phyloP scores from a whole-genome alignment of 2,113 vertebrate species.

The Oncorhynchus keta region DNA sequence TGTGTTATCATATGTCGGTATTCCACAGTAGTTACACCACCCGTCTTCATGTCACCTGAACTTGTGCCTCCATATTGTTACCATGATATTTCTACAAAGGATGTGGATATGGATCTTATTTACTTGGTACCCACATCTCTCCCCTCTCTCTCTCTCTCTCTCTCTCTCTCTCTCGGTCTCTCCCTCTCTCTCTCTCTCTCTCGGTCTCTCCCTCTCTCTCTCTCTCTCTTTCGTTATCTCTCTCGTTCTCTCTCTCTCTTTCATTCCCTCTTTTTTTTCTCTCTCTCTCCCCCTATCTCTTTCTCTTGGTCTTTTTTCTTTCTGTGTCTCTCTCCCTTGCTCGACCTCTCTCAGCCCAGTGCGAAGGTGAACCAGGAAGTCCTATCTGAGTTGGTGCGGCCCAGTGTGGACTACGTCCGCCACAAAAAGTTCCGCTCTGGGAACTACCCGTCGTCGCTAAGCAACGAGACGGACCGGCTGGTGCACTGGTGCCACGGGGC shows the following conservation, averaged over 20 bases:
- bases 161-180: background rate
- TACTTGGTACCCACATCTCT: background rate
- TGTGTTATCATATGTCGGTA: too few species aligned
- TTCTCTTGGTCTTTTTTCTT: background rate
- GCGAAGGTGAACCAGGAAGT: conserved; percentile 82
- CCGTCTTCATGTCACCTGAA: too few species aligned
- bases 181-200: background rate
- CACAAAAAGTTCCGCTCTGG: conserved; percentile 95
- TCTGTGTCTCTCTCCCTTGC: background rate
- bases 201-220: too few species aligned
- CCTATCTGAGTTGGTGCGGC: conserved; percentile 85
- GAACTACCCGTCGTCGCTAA: conserved; percentile 93
- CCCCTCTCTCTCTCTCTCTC: background rate
- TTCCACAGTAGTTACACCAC: too few species aligned
- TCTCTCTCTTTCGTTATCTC: background rate
- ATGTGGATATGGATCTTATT: too few species aligned
- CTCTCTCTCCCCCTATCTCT: too few species aligned
- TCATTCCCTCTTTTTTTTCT: background rate
- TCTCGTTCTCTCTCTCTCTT: background rate
- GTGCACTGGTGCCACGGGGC: conserved; percentile 98
- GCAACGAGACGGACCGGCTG: conserved; percentile 93
- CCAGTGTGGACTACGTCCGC: conserved; percentile 94
- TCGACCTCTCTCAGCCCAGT: conserved; percentile 73
- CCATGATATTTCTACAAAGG: too few species aligned
- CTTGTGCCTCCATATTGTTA: too few species aligned